Base-by-base conservation (phyloP, 2,888 invertebrate genomes). In the Lasiommata megera region DNA sequence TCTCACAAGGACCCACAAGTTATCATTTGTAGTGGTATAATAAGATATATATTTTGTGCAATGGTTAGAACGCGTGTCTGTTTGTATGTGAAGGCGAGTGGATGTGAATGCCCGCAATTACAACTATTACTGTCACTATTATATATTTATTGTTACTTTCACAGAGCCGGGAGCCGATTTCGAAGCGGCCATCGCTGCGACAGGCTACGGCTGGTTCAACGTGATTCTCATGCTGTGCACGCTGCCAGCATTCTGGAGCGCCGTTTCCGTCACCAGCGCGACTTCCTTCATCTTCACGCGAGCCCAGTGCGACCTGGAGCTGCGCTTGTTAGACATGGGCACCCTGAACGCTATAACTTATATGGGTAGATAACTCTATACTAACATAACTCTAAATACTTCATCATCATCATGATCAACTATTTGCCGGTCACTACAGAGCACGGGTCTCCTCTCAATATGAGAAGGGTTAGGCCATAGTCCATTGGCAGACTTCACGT, bases 211-310 rank as follows among this genome's bases (percentile, higher is more conserved):
- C 14, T 84, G 92, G 65, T 96, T 95, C 84, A 95, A 96, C 79
- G 71, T 93, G 11, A 73, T 92, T 8, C 79, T 95, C 52, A 74
- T 95, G 65, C 66, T 93, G 66, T 91, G 93, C 58, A 87, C 92
- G 0, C 76, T 94, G 48, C 94, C 94, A 0, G 93, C 93, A 36
- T 93, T 93, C 71, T 93, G 94, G 92, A 92, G 94, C 7, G 92
- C 93, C 7, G 92, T 94, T 17, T 94, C 95, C 60, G 95, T 95
- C 71, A 94, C 95, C 58, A 94, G 95, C 51, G 93, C 94, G 1
- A 92, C 94, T 69, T 94, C 95, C 0, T 96, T 94, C 73, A 93
- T 96, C 67, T 91, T 96, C 73, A 95, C 96, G 0, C 92, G 93
- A 34, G 95, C 95, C 0, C 94, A 95, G 76, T 96, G 96, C 69